A percentile compares a stretch with the other conserved stretches of the same genome.
These are phyloP conservation scores for Nothocercus julius DNA, from an alignment of 2,113 vertebrate genomes.

Conservation along the genomic window DNA sequence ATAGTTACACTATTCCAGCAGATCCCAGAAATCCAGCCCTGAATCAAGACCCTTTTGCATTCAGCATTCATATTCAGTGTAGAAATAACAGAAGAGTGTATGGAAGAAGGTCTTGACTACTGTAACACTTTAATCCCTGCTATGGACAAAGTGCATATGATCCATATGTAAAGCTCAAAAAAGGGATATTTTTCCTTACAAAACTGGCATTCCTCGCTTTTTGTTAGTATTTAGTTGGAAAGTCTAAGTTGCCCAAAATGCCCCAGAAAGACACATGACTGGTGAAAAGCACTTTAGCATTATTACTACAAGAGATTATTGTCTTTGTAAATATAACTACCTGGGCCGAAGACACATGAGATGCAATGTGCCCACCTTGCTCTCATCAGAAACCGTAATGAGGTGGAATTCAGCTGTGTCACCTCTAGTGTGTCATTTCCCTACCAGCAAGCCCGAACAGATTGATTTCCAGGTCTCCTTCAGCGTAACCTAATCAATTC, in stretches of 20 bases:
- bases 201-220: neutral
- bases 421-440: conserved; percentile 46
- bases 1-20: neutral
- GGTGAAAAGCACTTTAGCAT: neutral
- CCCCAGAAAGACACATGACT: neutral
- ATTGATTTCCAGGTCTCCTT: conserved; percentile 69
- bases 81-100: neutral
- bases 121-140: neutral
- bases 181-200: neutral
- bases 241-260: neutral
- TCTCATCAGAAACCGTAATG: neutral
- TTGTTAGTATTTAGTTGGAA: neutral
- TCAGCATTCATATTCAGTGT: neutral
- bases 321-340: neutral
- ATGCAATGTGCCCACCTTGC: neutral
- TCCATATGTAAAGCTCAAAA: neutral
- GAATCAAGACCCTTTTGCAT: neutral
- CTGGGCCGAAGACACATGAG: neutral
- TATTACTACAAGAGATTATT: neutral
- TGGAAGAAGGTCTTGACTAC: neutral
- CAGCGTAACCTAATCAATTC: conserved; percentile 54
- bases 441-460: conserved; percentile 54
- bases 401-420: conserved; percentile 36
- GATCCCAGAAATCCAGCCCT: neutral
- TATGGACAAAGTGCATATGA: neutral